Percentiles rank a stretch among this genome's conserved stretches.
phyloP scores from a whole-genome alignment of 2,113 vertebrate species.

The Anseranas semipalmata region DNA sequence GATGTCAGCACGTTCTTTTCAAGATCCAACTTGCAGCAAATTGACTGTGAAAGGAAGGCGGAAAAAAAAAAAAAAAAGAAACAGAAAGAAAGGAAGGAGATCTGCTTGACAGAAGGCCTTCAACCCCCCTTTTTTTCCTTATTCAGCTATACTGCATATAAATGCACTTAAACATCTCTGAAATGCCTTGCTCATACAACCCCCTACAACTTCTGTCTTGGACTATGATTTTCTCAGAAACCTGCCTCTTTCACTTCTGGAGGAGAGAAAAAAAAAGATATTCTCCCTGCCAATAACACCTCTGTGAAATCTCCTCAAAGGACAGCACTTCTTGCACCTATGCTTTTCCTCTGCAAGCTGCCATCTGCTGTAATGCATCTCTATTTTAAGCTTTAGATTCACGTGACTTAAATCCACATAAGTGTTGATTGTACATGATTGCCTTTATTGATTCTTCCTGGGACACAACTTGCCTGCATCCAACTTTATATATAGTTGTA shows the following conservation, averaged over 20 bases:
- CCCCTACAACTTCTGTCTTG: conserved; percentile 38
- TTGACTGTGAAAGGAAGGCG: conserved; percentile 41
- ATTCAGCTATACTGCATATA: conserved; percentile 16
- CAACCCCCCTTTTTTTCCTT: neutral
- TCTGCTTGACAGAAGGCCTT: conserved; percentile 52
- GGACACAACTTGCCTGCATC: conserved; percentile 60
- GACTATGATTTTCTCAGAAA: conserved; percentile 60
- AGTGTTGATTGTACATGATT: conserved; percentile 82
- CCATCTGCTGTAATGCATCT: conserved; percentile 74
- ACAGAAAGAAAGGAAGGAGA: neutral
- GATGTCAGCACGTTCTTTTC: conserved; percentile 61
- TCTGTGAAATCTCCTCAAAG: conserved; percentile 69
- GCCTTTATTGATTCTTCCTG: conserved; percentile 79
- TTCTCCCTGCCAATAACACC: conserved; percentile 45
- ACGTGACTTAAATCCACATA: conserved; percentile 76
- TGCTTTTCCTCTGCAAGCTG: conserved; percentile 50
- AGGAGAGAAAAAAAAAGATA: neutral
- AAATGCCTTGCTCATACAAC: conserved; percentile 21
- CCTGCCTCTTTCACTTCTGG: conserved; percentile 9
- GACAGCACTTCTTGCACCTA: conserved; percentile 61
- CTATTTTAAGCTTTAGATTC: conserved; percentile 73
- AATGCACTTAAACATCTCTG: conserved; percentile 48
- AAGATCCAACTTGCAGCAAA: conserved; percentile 66
- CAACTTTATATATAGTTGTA: conserved; percentile 51
- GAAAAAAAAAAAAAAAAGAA: neutral